Evolutionary conservation across 2,888 invertebrate genomes (phyloP), one percentile per base, ranked within the genome.

Genomic region (Phaedon cochleariae): DNA sequence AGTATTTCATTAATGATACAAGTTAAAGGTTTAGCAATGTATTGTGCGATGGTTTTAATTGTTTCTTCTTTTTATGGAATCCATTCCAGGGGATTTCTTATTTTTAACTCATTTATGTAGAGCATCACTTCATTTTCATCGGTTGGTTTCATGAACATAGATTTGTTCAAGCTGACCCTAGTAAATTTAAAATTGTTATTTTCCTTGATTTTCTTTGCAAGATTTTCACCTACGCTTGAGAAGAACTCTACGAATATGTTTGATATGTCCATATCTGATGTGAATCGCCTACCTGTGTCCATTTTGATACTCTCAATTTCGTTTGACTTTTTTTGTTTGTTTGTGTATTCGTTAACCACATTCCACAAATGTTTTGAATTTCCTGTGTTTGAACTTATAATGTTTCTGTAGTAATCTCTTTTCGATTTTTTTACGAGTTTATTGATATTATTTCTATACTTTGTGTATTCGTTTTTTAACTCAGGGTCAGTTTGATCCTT

Each of bases 141-240:
- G 6, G 21, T 52, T 26, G 34, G 29, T 54, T 31, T 54, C 18
- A 29, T 15, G 18, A 31, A 54, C 34, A 54, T 31, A 31, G 26
- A 29, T 54, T n/a, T 54, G 18, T 54, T 34, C 15, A 17, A n/a
- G n/a, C 4, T 15, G 18, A 5, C 17, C 10, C 46, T 7, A 2
- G 20, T 3, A 46, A 46, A 20, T 15, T 7, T 20, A 9, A 26
- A 52, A 26, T 52, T 52, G 5, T 49, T 49, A 49, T 49, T 49
- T 49, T 49, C 49, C 17, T 52, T 26, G 3, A 52, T 52, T n/a
- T 26, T 52, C 10, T 52, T 52, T 52, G 22, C 29, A 20, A 58
- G 7, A 46, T 45, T 22, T 52, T 52, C 51, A 26, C 51, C 51
- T 26, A 52, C 1, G 26, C 29, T 26, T n/a, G 51, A n/a, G 26